Percentiles rank a stretch among this genome's conserved stretches.
These are phyloP conservation scores for Indri indri DNA, from an alignment of 2,113 vertebrate species.

Conservation along the genomic window DNA sequence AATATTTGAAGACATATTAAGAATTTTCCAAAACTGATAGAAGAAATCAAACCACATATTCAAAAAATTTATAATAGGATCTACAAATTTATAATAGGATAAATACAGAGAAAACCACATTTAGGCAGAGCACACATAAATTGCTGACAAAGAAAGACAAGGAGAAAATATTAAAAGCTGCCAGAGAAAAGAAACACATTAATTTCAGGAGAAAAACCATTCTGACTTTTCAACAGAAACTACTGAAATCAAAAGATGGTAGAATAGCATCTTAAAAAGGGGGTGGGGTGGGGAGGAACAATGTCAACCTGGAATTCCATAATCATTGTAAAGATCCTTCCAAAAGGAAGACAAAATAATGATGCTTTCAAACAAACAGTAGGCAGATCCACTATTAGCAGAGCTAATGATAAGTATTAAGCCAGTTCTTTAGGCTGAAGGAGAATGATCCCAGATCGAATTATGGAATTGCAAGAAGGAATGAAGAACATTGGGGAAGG, in stretches of 20 bases:
- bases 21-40: background rate
- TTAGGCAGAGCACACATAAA: background rate
- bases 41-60: background rate
- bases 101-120: background rate
- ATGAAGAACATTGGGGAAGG: background rate
- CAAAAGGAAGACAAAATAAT: conserved; percentile 32
- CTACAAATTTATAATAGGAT: background rate
- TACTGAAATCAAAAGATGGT: background rate
- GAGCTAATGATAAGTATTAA: background rate
- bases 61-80: too few relatives aligned
- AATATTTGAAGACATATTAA: background rate
- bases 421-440: background rate
- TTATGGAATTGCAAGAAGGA: background rate
- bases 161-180: background rate
- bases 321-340: background rate
- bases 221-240: background rate
- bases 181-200: background rate
- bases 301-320: background rate
- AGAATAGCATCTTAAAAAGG: background rate
- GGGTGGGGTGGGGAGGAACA: background rate
- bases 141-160: background rate
- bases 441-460: background rate
- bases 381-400: background rate
- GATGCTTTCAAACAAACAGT: background rate
- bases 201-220: background rate